Evolutionary conservation across 2,113 vertebrate species (phyloP), one percentile per base, ranked within the genome.

Genomic region (Electrona antarctica): DNA sequence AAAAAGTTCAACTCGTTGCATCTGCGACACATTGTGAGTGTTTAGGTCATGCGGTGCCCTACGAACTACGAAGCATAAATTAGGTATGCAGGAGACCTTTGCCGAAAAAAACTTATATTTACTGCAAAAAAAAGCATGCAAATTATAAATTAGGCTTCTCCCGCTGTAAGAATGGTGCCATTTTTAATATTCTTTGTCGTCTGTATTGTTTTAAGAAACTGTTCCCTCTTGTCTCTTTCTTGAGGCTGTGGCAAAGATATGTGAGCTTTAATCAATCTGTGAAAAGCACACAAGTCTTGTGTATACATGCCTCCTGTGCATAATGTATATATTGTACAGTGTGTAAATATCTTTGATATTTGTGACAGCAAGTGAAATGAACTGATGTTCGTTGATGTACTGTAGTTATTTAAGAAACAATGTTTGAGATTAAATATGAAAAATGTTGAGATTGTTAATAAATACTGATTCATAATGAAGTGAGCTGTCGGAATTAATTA

Each of bases 281-380:
- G 14, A 61, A 57, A 66, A 54, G 21, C 50, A 60, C 75, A 73
- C 59, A 74, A 13, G 69, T 81, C 87, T 84, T 81, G 78, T 88
- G 79, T 73, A 41, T 41, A 79, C 75, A 74, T 45, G 80, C 74
- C 83, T 87, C 80, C 64, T 86, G 76, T 89, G 76, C 14, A 86
- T 88, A 82, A 41, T 92, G 87, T 93, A 88, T 67, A 89, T 90
- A 82, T 55, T 90, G 70, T 88, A 81, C 75, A 64, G 77, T 84
- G 79, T 90, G 87, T 90, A 90, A 80, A 88, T 89, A 87, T 69
- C 14, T 83, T 85, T 86, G 76, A 84, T 87, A 79, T 87, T 85
- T 82, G 81, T 89, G 79, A 67, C 55, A 77, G 70, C 47, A 69
- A 59, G 64, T 82, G 70, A 71, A 60, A 64, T 80, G 58, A 71